Percentiles rank a stretch among this genome's conserved stretches.
phyloP scores from a whole-genome alignment of 1,140 invertebrate species.

The Stenopsyche tienmushanensis region DNA sequence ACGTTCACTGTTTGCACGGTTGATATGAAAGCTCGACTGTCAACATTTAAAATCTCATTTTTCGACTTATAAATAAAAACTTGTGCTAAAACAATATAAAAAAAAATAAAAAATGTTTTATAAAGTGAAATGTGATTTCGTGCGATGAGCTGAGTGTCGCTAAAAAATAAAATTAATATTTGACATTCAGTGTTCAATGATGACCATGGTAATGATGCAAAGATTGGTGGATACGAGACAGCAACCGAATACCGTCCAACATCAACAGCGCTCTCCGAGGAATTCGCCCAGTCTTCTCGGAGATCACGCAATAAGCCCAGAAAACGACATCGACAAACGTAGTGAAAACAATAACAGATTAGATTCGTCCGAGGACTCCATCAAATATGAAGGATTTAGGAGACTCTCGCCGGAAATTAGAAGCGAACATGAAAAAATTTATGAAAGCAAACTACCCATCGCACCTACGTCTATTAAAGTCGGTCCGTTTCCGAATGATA shows the following conservation, averaged over 20 bases:
- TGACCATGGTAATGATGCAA: slow-evolving; percentile 57
- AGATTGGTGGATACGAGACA: slow-evolving; percentile 46
- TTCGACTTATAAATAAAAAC: too few species aligned
- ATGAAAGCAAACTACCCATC: slow-evolving; percentile 24
- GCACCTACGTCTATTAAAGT: slow-evolving; percentile 26
- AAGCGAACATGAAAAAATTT: slow-evolving; percentile 16
- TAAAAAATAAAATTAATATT: too few species aligned
- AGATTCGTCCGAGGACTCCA: slow-evolving; percentile 24
- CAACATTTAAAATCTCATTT: neutral
- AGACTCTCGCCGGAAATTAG: slow-evolving; percentile 30
- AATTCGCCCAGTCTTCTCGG: slow-evolving; percentile 20
- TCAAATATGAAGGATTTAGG: slow-evolving; percentile 31
- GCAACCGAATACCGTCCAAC: slow-evolving; percentile 34
- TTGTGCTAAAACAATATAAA: too few species aligned
- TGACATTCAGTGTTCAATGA: too few species aligned
- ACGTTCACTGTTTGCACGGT: slow-evolving; percentile 2
- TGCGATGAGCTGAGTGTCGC: too few species aligned
- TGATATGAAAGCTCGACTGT: slow-evolving; percentile 9
- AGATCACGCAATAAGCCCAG: slow-evolving; percentile 10
- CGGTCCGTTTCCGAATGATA: slow-evolving; percentile 17
- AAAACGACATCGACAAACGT: slow-evolving; percentile 42
- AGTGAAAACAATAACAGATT: slow-evolving; percentile 43
- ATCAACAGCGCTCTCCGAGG: slow-evolving; percentile 29
- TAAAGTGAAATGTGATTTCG: too few species aligned
- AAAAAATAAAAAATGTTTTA: too few species aligned